Conservation (phyloP, 2,888 invertebrate species). For the Conus canariensis region DNA sequence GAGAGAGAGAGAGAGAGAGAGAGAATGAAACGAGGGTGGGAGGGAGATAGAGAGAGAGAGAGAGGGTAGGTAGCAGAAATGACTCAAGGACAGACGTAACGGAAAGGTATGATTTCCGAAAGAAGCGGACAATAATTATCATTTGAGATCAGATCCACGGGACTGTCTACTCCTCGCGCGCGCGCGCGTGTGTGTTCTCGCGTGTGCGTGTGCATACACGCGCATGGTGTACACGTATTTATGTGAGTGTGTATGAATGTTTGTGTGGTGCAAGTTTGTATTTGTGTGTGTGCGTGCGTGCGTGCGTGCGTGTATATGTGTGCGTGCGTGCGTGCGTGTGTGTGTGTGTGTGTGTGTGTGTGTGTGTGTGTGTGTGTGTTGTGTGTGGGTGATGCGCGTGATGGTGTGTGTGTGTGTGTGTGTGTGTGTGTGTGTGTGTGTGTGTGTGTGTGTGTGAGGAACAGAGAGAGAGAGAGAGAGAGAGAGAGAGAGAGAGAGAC, state of each 20-base stretch:
- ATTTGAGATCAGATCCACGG: no score
- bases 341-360: neutral
- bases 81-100: no score
- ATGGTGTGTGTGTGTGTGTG: neutral
- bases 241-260: neutral
- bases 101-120: no score
- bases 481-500: conserved; percentile 12
- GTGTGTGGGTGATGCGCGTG: neutral
- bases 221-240: neutral
- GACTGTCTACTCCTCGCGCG: no score
- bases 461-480: conserved; percentile 12
- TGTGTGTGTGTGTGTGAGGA: neutral
- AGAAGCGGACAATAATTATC: no score
- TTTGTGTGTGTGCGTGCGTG: neutral
- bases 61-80: no score
- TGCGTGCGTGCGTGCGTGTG: neutral
- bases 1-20: no score
- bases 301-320: neutral
- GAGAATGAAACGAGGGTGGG: no score
- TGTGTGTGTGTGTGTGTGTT: neutral
- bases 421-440: neutral
- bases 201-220: neutral
- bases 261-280: neutral
- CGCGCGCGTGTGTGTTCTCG: neutral
- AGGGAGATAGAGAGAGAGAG: no score